Base-by-base conservation (phyloP, 2,888 invertebrate genomes). In the Coecobrya sp. region DNA sequence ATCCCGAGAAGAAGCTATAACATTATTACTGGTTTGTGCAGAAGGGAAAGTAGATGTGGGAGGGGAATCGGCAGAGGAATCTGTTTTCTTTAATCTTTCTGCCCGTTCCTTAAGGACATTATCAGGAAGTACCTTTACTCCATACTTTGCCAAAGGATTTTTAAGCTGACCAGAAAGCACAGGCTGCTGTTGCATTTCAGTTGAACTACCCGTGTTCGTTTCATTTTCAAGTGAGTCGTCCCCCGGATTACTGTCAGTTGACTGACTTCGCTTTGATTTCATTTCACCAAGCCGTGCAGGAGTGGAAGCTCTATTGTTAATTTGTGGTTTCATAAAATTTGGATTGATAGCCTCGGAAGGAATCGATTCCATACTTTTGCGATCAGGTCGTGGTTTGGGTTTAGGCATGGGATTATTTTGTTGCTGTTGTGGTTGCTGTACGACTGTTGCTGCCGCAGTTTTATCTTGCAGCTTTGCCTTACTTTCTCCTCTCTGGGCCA, bases 101-200 rank as follows among this genome's bases (percentile, higher is more conserved):
- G 93, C 88, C 49, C 94, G 65, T 84, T 93, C 94, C 27, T 93
- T 91, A 27, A 94, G 87, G 19, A 93, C 94, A 87, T 94, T 93
- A 55, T 94, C 94, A 3, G 95, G 95, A 49, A 95, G 92, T 45
- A 95, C 94, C 92, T 95, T 94, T n/a, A 95, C 92, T 82, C 95
- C 95, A 73, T 93, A 93, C 86, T 92, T 94, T 62, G 93, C 86
- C 84, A 94, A 73, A 49, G 94, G 94, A 70, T 93, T 94, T 90
- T 86, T 70, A 16, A 93, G 89, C 59, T 86, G 86, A 59, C 27
- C 62, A 8, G 92, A 68, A 25, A 25, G 52, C 25, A 85, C 76
- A n/a, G 92, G 87, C n/a, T 65, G 49, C 45, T 70, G 82, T 1
- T 59, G 55, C n/a, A 2, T n/a, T n/a, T n/a, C 65, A 10, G 30